These are phyloP conservation scores for Zaprionus ghesquierei DNA, from an alignment of 1,140 invertebrate species.

Conservation along the genomic window DNA sequence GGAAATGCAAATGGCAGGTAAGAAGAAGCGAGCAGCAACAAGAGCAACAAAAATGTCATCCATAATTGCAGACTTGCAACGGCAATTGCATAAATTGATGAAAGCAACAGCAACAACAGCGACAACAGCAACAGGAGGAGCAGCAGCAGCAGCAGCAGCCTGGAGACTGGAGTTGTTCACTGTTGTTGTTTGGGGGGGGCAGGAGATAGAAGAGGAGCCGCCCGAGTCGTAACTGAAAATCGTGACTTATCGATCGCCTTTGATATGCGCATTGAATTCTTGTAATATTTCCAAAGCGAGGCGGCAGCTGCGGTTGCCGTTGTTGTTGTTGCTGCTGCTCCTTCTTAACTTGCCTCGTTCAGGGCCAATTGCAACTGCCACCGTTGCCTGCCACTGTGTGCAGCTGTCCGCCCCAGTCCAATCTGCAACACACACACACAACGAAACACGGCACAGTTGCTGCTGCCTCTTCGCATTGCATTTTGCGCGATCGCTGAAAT, in stretches of 20 bases:
- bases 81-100: constrained; percentile 78
- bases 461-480: neutral
- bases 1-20: constrained; percentile 3
- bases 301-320: neutral
- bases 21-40: constrained; percentile 51
- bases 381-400: constrained; percentile 58
- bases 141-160: constrained; percentile 20
- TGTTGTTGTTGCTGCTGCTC: neutral
- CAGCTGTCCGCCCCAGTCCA: constrained; percentile 57
- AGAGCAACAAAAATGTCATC: constrained; percentile 65
- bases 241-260: constrained; percentile 78
- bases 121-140: constrained; percentile 22
- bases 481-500: constrained; percentile 23
- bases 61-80: constrained; percentile 72
- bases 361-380: constrained; percentile 67
- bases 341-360: constrained; percentile 31
- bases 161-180: neutral
- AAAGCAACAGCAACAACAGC: constrained; percentile 27
- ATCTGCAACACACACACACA: constrained; percentile 27
- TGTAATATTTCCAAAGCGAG: constrained; percentile 63
- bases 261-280: constrained; percentile 79
- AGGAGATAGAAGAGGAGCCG: constrained; percentile 16
- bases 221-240: constrained; percentile 54
- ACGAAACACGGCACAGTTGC: too few species aligned
- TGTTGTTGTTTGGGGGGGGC: constrained; percentile 3